Evolutionary conservation across 92 coral and sea anemone genomes (phyloP).

Genomic region (Palythoa heliodiscus): DNA sequence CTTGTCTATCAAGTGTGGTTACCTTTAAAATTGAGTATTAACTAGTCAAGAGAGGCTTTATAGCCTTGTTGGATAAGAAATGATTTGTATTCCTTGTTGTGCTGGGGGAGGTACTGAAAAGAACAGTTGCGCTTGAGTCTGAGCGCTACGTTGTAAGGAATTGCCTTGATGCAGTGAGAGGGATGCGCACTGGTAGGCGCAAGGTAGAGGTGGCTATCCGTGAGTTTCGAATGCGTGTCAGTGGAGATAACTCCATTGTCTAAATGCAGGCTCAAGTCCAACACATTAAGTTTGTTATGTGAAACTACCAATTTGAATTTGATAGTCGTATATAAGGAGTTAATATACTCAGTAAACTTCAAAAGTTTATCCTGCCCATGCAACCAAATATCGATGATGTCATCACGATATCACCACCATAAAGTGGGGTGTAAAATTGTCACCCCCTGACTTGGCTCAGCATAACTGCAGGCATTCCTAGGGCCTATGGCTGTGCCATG

Average conservation of each 20-base stretch:
- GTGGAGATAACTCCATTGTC: not conserved
- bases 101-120: constrained; percentile 1
- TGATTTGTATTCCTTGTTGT: not conserved
- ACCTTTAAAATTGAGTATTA: not conserved
- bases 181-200: constrained; percentile 25
- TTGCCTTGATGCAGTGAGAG: constrained; percentile 20
- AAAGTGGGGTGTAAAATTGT: constrained; percentile 13
- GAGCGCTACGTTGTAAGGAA: constrained; percentile 27
- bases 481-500: constrained; percentile 47
- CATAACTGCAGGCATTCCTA: constrained; percentile 44
- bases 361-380: constrained; percentile 18
- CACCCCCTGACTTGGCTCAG: constrained; percentile 14
- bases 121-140: constrained; percentile 21
- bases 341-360: constrained; percentile 25
- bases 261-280: constrained; percentile 3
- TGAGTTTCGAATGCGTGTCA: constrained; percentile 22
- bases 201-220: constrained; percentile 46
- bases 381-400: constrained; percentile 21
- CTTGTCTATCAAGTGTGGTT: not conserved
- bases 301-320: constrained; percentile 14
- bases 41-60: not conserved
- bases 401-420: constrained; percentile 38
- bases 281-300: not conserved
- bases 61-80: constrained; percentile 7
- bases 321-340: constrained; percentile 2